Base-by-base conservation (phyloP, 2,888 invertebrate species). In the Tridacna crocea region DNA sequence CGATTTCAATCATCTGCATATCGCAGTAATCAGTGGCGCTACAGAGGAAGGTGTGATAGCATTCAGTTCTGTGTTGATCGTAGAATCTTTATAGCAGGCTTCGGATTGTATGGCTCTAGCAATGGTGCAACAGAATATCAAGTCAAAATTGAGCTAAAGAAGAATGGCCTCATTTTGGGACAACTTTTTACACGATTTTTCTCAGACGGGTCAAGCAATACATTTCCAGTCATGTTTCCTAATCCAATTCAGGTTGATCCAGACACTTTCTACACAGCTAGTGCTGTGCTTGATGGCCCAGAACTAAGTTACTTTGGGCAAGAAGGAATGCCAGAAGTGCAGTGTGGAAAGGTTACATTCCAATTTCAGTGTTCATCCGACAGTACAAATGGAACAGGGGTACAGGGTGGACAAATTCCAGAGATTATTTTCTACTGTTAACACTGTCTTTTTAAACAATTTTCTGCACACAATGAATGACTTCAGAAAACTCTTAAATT, bases 311-410 rank as follows among this genome's bases (percentile, higher is more conserved):
- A 98, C 95, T 99, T 99, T 94, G 99, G 99, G 11, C 99, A 99
- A 94, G 99, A 99, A 95, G 99, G 99, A 27, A 96, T 98, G 96
- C 98, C 98, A 92, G 99, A 99, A 95, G 97, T 98, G 65, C 97
- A 97, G 94, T 90, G 90, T 88, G 98, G 98, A 8, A 97, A 97
- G 93, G 98, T 99, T 79, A 98, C 98, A 85, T 99, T 99, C 95
- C 98, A 98, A 95, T 99, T 99, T 95, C 98, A 99, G 95, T 98
- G 98, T 95, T 98, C 98, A 75, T 98, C 98, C 11, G 99, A 99
- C 94, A 98, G 98, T 95, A 99, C 99, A 77, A 99, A 99, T 92
- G 99, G 99, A 72, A 99, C 99, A 0, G 98, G 98, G 13, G 98
- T 99, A 13, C 98, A 99, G 95, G 99, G 99, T 70, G 99, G 99